Percentiles rank a stretch among this genome's conserved stretches.
Evolutionary conservation across 2,888 invertebrate genomes (phyloP).

Genomic region (Galerucella pusilla): DNA sequence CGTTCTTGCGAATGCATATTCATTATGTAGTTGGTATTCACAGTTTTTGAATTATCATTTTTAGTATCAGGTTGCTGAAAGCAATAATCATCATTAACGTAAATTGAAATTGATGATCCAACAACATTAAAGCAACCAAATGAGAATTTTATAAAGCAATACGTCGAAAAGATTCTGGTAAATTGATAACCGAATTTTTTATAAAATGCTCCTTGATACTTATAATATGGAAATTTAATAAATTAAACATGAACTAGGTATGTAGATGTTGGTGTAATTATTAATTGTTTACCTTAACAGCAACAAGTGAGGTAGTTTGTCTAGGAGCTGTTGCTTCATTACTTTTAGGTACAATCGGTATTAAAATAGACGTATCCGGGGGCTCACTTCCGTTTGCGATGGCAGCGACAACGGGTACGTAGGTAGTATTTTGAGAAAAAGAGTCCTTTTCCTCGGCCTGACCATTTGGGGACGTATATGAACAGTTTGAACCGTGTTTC

Average conservation of each 20-base stretch:
- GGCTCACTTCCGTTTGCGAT: slow-evolving; percentile 49
- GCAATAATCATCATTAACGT: not conserved
- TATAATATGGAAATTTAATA: no score
- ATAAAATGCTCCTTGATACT: no score
- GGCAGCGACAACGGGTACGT: slow-evolving; percentile 51
- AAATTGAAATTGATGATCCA: not conserved
- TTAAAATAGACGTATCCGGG: slow-evolving; percentile 45
- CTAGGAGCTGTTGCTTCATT: slow-evolving; percentile 39
- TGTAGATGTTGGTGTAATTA: not conserved
- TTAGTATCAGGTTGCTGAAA: slow-evolving; percentile 47
- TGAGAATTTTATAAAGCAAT: no score
- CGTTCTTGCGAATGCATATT: slow-evolving; percentile 53
- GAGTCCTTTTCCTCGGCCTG: slow-evolving; percentile 49
- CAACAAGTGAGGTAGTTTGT: slow-evolving; percentile 48
- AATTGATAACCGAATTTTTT: no score
- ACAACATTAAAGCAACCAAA: no score
- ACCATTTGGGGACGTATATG: slow-evolving; percentile 52
- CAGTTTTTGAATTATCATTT: slow-evolving; percentile 41
- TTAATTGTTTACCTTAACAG: slow-evolving; percentile 43
- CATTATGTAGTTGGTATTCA: slow-evolving; percentile 45
- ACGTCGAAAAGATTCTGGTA: no score
- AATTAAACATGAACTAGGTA: no score
- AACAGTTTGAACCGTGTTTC: slow-evolving; percentile 47
- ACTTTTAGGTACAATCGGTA: slow-evolving; percentile 46
- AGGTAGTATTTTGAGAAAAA: slow-evolving; percentile 51